A percentile compares a stretch with the other conserved stretches of the same genome.
Evolutionary conservation across 2,113 vertebrate species (phyloP).

Genomic region (Lasiurus cinereus): DNA sequence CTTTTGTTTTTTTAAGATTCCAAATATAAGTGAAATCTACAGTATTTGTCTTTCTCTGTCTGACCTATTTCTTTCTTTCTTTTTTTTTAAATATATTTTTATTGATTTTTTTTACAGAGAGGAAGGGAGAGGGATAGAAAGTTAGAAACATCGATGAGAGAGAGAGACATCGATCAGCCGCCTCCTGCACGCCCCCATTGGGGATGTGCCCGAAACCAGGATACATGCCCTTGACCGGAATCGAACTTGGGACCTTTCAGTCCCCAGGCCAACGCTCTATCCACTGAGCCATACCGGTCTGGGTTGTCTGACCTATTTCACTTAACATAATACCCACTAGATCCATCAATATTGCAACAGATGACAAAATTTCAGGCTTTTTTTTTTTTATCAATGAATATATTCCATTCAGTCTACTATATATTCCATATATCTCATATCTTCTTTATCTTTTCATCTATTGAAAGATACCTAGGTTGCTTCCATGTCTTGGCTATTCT

Average conservation of each 20-base stretch:
- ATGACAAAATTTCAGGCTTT: neutral
- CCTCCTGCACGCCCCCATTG: too few relatives aligned
- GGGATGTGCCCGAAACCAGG: too few relatives aligned
- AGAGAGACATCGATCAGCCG: too few relatives aligned
- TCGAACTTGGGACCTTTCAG: too few relatives aligned
- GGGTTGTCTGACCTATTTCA: neutral
- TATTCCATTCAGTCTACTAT: neutral
- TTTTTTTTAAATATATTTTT: too few relatives aligned
- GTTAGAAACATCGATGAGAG: too few relatives aligned
- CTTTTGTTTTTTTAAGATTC: neutral
- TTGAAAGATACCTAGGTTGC: neutral
- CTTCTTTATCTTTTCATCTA: neutral
- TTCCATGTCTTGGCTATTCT: neutral
- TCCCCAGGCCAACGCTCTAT: too few relatives aligned
- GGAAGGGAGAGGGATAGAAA: too few relatives aligned
- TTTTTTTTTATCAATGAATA: neutral
- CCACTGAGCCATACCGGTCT: too few relatives aligned
- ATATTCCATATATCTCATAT: neutral
- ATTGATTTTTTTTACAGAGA: too few relatives aligned
- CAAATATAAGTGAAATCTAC: neutral
- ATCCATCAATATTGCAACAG: neutral
- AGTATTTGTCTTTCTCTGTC: neutral
- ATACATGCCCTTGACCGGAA: too few relatives aligned
- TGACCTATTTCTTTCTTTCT: neutral
- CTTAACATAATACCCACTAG: neutral